A percentile compares a stretch with the other conserved stretches of the same genome.
phyloP scores from a whole-genome alignment of 2,888 invertebrate species.

The Protophormia terraenovae region DNA sequence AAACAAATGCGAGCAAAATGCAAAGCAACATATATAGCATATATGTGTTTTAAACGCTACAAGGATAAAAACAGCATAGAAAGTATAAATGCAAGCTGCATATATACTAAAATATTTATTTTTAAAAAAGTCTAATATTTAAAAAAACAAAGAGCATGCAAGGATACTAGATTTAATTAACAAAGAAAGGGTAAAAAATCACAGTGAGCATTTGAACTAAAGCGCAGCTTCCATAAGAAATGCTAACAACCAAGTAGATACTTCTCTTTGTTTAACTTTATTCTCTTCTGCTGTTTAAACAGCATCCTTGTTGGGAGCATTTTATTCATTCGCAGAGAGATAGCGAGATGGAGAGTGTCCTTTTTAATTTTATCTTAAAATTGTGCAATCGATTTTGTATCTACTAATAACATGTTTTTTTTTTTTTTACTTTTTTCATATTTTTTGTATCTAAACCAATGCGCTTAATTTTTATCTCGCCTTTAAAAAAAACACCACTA shows the following conservation, averaged over 20 bases:
- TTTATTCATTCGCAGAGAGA: neutral
- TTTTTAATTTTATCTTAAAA: slow-evolving; percentile 1
- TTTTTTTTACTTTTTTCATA: neutral
- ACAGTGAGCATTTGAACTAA: neutral
- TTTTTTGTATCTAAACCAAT: slow-evolving; percentile 26
- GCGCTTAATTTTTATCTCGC: slow-evolving; percentile 41
- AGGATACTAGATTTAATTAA: neutral
- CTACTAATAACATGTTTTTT: neutral
- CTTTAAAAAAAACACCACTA: too few species aligned
- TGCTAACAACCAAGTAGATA: too few species aligned
- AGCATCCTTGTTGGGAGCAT: slow-evolving; percentile 11
- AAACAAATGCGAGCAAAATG: neutral
- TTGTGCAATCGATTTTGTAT: slow-evolving; percentile 62
- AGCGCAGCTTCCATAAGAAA: slow-evolving; percentile 24
- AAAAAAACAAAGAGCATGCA: slow-evolving; percentile 5
- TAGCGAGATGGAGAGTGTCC: neutral
- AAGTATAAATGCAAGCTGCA: slow-evolving; percentile 10
- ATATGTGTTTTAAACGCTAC: neutral
- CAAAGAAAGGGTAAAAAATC: neutral
- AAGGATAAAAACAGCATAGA: slow-evolving; percentile 35
- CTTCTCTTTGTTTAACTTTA: neutral
- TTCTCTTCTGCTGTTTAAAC: slow-evolving; percentile 15
- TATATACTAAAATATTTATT: neutral
- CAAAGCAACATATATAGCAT: neutral
- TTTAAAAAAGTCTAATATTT: slow-evolving; percentile 9